Percentiles rank a stretch among this genome's conserved stretches.
Evolutionary conservation across 37 sponge, comb jelly and placozoan genomes (phyloP).

Genomic region (Mnemiopsis leidyi): DNA sequence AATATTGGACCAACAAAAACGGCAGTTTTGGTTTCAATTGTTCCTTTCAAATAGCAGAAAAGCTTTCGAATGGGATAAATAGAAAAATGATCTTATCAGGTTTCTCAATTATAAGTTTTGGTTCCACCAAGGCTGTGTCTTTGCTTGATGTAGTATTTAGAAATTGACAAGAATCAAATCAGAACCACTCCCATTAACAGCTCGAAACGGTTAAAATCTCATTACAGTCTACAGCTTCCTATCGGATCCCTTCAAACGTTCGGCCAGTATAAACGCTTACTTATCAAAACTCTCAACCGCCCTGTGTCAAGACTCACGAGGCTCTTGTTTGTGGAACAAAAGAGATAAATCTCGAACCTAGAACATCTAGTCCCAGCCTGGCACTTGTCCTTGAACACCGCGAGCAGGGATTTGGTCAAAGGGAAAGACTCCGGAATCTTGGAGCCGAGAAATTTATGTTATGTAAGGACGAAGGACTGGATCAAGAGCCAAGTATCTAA

Average conservation of each 20-base stretch:
- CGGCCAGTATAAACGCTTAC: constrained; percentile 10
- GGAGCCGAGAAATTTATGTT: background rate
- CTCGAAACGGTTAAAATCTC: background rate
- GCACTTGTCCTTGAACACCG: background rate
- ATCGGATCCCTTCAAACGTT: background rate
- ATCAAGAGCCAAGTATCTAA: background rate
- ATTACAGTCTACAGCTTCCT: background rate
- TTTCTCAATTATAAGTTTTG: background rate
- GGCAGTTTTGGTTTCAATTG: no score
- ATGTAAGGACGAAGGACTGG: background rate
- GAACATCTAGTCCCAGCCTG: background rate
- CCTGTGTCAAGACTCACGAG: background rate
- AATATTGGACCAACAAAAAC: no score
- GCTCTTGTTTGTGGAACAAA: background rate
- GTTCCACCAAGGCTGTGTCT: background rate
- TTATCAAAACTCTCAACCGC: constrained; percentile 1
- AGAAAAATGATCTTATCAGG: no score
- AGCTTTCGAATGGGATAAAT: no score
- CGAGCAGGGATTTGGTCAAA: background rate
- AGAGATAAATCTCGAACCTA: background rate
- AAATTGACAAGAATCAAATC: background rate
- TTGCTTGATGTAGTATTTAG: background rate
- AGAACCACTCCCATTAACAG: background rate
- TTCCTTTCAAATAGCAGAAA: no score
- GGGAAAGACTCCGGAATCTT: background rate